Percentiles rank a stretch among this genome's conserved stretches.
Evolutionary conservation across 2,888 invertebrate species (phyloP).

Genomic region (Andricus quercusramuli): DNA sequence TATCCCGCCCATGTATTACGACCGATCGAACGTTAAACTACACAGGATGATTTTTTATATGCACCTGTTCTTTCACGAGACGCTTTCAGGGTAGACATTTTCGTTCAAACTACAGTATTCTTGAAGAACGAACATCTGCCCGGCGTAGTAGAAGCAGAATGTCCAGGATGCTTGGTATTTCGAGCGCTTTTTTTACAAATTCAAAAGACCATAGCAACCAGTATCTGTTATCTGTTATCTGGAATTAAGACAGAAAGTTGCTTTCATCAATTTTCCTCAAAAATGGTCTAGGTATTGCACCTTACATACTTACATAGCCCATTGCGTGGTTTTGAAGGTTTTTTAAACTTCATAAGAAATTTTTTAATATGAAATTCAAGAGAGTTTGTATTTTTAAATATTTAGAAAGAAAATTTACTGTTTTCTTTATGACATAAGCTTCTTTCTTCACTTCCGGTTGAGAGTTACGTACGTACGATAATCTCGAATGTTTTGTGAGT

Average conservation of each 20-base stretch:
- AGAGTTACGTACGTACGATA: constrained; percentile 12
- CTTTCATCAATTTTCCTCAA: constrained; percentile 14
- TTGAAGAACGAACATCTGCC: constrained; percentile 55
- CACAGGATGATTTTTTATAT: constrained; percentile 22
- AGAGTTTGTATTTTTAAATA: background rate
- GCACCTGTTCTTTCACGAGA: constrained; percentile 56
- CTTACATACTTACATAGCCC: background rate
- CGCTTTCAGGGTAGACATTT: constrained; percentile 52
- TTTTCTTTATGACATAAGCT: constrained; percentile 1
- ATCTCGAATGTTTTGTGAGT: constrained; percentile 29
- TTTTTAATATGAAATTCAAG: background rate
- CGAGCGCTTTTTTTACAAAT: background rate
- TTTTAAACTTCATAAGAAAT: background rate
- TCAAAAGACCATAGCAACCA: constrained; percentile 32
- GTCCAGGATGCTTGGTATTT: background rate
- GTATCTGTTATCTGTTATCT: constrained; percentile 30
- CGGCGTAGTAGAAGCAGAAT: constrained; percentile 46
- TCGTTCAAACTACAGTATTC: constrained; percentile 51
- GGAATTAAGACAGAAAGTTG: background rate
- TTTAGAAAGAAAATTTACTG: background rate
- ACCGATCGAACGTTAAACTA: constrained; percentile 23
- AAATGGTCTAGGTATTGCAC: background rate
- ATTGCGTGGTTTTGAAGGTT: no score
- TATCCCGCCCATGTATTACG: constrained; percentile 10
- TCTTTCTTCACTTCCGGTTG: background rate